Conservation (phyloP, 2,113 vertebrate genomes). For the Campylomormyrus tamandua region DNA sequence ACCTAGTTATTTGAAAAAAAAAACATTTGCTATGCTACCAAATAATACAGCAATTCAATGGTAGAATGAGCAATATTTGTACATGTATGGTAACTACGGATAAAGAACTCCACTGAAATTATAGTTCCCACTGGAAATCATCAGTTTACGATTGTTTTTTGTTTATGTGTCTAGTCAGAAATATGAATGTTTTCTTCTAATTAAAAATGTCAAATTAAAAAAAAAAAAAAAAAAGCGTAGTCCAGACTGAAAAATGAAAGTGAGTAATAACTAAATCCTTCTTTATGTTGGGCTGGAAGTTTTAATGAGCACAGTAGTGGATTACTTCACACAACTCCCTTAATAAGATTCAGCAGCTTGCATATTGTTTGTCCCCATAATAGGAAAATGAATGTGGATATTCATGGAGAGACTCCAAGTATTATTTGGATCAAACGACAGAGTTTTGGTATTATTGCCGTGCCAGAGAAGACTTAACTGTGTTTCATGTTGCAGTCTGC, state of each 20-base stretch:
- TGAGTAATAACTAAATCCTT: background rate
- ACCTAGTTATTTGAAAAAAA: background rate
- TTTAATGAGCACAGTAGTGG: background rate
- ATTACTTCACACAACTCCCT: background rate
- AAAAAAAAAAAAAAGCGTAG: background rate
- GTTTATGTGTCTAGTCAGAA: background rate
- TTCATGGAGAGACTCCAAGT: background rate
- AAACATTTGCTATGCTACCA: background rate
- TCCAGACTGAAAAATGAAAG: background rate
- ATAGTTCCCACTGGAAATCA: background rate
- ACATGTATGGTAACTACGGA: background rate
- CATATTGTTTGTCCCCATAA: background rate
- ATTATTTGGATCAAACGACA: background rate
- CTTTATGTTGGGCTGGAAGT: background rate
- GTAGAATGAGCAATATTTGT: background rate
- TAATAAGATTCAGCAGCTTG: background rate
- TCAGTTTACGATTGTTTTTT: background rate
- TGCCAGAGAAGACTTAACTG: constrained; percentile 11
- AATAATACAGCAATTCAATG: background rate
- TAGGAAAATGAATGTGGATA: background rate
- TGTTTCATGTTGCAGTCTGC: background rate
- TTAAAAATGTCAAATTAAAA: background rate
- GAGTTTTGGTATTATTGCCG: background rate
- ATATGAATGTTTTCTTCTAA: background rate
- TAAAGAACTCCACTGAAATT: background rate